phyloP scores from a whole-genome alignment of 2,888 invertebrate species.

The Himalopsyche japonica region DNA sequence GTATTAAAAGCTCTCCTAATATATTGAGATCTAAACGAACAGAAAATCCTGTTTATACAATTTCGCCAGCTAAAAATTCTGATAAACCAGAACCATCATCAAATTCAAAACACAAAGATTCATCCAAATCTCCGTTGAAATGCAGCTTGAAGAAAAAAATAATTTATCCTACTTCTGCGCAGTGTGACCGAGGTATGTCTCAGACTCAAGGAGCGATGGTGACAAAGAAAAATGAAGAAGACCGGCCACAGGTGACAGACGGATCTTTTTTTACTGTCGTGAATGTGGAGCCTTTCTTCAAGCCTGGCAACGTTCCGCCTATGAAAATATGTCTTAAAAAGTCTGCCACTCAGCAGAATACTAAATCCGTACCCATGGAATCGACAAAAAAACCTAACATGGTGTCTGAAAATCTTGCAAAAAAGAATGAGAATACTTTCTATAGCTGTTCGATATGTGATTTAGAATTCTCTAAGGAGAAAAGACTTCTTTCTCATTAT shows the following conservation, averaged over 20 bases:
- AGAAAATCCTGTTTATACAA: constrained; percentile 13
- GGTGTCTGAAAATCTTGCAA: constrained; percentile 13
- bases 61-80: constrained; percentile 20
- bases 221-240: constrained; percentile 47
- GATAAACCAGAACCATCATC: constrained; percentile 26
- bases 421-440: constrained; percentile 39
- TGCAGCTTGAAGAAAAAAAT: background rate
- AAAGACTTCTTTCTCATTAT: constrained; percentile 54
- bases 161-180: background rate
- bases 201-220: constrained; percentile 38
- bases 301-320: constrained; percentile 53
- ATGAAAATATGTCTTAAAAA: constrained; percentile 48
- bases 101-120: background rate
- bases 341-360: constrained; percentile 48
- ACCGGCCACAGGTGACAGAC: constrained; percentile 45
- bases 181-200: background rate
- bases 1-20: background rate
- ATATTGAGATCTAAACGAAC: background rate
- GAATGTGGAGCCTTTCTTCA: constrained; percentile 54
- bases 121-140: background rate
- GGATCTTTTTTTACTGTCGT: constrained; percentile 54
- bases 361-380: constrained; percentile 47
- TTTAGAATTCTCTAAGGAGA: constrained; percentile 52
- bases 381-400: constrained; percentile 6
- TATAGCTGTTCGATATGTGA: constrained; percentile 55